These are phyloP conservation scores for Cariama cristata DNA, from an alignment of 2,113 vertebrate species.

Conservation along the genomic window DNA sequence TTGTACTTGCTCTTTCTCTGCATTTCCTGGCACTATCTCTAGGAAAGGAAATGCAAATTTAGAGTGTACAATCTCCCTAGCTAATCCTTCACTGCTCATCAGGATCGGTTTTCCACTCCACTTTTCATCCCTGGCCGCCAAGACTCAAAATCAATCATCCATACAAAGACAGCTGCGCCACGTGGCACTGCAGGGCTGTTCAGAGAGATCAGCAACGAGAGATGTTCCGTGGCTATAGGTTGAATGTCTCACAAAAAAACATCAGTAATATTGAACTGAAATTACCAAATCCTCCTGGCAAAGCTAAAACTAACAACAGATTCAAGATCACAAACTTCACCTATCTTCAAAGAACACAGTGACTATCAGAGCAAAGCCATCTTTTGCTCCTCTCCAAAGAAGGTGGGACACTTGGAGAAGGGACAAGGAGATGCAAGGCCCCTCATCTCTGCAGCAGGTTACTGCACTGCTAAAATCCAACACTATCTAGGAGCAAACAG, in stretches of 20 bases:
- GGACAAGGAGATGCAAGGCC: not conserved
- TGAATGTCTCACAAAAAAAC: not conserved
- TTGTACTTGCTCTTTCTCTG: not conserved
- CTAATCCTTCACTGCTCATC: not conserved
- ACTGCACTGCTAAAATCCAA: not conserved
- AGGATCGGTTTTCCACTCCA: not conserved
- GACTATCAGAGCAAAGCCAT: not conserved
- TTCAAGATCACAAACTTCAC: not conserved
- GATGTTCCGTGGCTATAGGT: not conserved
- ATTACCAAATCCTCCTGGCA: not conserved
- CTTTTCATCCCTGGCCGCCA: not conserved
- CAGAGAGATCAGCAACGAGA: not conserved
- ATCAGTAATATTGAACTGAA: not conserved
- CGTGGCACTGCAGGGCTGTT: not conserved
- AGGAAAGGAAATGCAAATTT: conserved; percentile 11
- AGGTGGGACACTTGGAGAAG: not conserved
- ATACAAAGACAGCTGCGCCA: not conserved
- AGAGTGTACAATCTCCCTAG: not conserved
- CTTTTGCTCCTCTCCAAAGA: not conserved
- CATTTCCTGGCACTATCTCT: not conserved
- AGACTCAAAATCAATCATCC: not conserved
- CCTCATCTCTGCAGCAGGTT: not conserved
- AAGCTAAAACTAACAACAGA: not conserved
- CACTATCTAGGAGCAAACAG: not conserved
- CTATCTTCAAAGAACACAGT: not conserved